Evolutionary conservation across 37 sponge, comb jelly and placozoan species (phyloP), one percentile per base, ranked within the genome.

Genomic region (Spongilla lacustris): DNA sequence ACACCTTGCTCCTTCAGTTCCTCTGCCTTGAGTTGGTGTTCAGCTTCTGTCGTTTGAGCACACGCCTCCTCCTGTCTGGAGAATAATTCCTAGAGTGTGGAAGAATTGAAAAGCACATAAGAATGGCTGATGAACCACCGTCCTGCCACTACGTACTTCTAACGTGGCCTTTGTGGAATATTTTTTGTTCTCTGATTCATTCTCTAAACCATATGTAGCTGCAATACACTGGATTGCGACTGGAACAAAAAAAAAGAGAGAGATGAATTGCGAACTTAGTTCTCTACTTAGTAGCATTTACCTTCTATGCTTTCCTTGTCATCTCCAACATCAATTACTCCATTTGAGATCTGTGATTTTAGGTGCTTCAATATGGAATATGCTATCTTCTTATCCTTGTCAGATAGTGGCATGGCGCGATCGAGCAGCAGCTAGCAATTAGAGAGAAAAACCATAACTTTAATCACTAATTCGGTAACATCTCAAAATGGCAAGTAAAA

Each of bases 1-100:
- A 10, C 68, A 88, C 88, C 88, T 50, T 88, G 77, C 50, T 75
- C 75, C 46, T 88, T 88, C 33, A 80, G 70, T 13, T 69, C 82
- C 27, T 88, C 88, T 29, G 88, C 88, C 21, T 66, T 41, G 25
- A 23, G 21, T 36, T 88, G 58, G 58, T 58, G 4, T 58, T 6
- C 58, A 58, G 19, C 19, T 82, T 17, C 25, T 76, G 22, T 31
- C 50, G 34, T 37, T 75, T 35, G 38, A 75, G 9, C 4, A 24
- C 13, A 17, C 37, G n/a, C n/a, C n/a, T 35, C 6, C 76, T 75
- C 10, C 76, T 75, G 34, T 33, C 26, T 35, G 35, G 35, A 75
- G 35, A 35, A 75, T 75, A 35, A 36, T 37, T 37, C 35, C 36
- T 34, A 33, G 11, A 27, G n/a, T 75, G 10, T 75, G 32, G 19